A percentile compares a stretch with the other conserved stretches of the same genome.
Conservation (phyloP, 1,140 invertebrate species). For the Arion vulgaris region DNA sequence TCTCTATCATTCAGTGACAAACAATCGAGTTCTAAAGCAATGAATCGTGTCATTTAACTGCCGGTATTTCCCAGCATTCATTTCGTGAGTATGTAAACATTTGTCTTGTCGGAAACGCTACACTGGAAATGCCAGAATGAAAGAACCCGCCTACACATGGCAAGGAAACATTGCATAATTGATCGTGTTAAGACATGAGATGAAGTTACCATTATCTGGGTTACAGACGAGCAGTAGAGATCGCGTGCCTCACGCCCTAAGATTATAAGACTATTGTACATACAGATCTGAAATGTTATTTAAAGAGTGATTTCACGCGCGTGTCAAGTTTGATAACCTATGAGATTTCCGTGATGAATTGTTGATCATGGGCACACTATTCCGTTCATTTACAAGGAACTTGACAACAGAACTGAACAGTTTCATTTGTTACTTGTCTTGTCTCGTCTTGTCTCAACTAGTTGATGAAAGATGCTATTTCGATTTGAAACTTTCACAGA, state of each 20-base stretch:
- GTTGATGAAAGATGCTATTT: neutral
- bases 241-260: neutral
- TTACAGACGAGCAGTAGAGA: neutral
- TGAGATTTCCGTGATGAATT: neutral
- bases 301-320: neutral
- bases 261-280: neutral
- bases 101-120: neutral
- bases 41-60: neutral
- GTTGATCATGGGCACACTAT: neutral
- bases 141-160: constrained; percentile 2
- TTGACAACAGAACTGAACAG: neutral
- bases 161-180: constrained; percentile 6
- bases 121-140: constrained; percentile 4
- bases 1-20: neutral
- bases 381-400: neutral
- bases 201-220: neutral
- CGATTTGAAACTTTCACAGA: neutral
- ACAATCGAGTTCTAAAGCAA: neutral
- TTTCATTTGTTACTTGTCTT: neutral
- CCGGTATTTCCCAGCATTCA: neutral
- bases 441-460: neutral
- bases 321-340: constrained; percentile 13
- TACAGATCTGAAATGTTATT: constrained; percentile 9
- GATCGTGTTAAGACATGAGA: neutral
- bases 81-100: constrained; percentile 9